A percentile compares a stretch with the other conserved stretches of the same genome.
These are phyloP conservation scores for Neodiprion fabricii DNA, from an alignment of 1,140 invertebrate genomes.

Conservation along the genomic window DNA sequence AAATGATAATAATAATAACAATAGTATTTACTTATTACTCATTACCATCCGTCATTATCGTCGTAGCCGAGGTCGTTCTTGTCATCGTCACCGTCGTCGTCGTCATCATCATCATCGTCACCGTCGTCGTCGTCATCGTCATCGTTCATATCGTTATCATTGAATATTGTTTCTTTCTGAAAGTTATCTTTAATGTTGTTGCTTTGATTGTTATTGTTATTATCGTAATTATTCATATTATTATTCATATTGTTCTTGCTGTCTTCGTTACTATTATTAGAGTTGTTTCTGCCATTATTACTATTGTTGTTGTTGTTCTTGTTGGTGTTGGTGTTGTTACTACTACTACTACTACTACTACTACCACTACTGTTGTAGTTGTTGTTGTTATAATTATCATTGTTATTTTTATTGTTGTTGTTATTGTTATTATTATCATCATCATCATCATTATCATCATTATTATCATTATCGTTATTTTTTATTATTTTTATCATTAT, in stretches of 20 bases:
- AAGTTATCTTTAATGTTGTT: slow-evolving; percentile 22
- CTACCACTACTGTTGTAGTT: no score
- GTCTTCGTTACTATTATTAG: slow-evolving; percentile 20
- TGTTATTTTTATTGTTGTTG: no score
- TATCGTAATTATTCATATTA: background rate
- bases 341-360: slow-evolving; percentile 16
- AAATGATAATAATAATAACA: no score
- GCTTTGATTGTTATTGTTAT: slow-evolving; percentile 32
- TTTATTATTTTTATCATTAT: slow-evolving; percentile 26
- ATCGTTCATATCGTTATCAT: slow-evolving; percentile 36
- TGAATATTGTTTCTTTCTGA: slow-evolving; percentile 30
- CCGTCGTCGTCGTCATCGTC: slow-evolving; percentile 30
- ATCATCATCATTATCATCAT: background rate
- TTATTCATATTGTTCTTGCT: background rate
- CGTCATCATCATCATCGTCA: background rate
- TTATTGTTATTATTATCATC: no score
- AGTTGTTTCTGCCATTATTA: slow-evolving; percentile 33
- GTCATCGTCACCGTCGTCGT: no score
- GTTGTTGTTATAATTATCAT: no score
- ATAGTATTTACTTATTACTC: no score
- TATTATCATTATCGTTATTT: background rate
- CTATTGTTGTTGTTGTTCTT: slow-evolving; percentile 31
- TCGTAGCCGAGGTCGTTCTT: no score
- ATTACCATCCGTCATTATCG: no score
- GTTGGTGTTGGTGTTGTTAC: slow-evolving; percentile 11